Percentiles rank a stretch among this genome's conserved stretches.
These are phyloP conservation scores for Forbesichthys papilliferus DNA, from an alignment of 2,113 vertebrate genomes.

Conservation along the genomic window DNA sequence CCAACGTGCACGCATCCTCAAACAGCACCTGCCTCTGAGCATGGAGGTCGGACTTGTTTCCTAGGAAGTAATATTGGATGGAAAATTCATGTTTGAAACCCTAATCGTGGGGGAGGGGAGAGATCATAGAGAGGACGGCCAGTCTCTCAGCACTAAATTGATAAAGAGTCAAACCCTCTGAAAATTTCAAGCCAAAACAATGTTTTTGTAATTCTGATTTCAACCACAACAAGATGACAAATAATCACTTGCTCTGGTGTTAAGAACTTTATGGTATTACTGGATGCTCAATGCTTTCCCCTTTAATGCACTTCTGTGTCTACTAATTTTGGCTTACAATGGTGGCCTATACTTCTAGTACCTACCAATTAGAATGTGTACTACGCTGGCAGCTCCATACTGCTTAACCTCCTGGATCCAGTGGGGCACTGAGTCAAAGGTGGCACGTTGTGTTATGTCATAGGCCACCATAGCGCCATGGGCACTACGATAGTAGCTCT, in stretches of 20 bases:
- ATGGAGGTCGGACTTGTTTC: slow-evolving; percentile 88
- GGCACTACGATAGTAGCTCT: slow-evolving; percentile 97
- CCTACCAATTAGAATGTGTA: slow-evolving; percentile 92
- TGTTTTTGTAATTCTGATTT: no score
- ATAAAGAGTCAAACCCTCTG: no score
- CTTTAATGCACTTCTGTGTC: not conserved
- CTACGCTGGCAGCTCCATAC: slow-evolving; percentile 87
- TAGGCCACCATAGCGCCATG: slow-evolving; percentile 94
- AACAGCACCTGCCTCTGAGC: slow-evolving; percentile 86
- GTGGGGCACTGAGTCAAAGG: slow-evolving; percentile 88
- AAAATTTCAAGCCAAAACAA: no score
- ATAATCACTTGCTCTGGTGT: no score
- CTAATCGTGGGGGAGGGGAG: no score
- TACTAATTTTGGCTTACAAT: not conserved
- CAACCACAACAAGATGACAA: no score
- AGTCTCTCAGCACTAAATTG: no score
- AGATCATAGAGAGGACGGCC: no score
- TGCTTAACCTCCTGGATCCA: slow-evolving; percentile 93
- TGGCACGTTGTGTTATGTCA: slow-evolving; percentile 88
- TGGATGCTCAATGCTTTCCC: not conserved
- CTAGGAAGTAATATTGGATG: slow-evolving; percentile 58
- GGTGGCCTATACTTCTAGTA: not conserved
- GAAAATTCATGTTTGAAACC: not conserved
- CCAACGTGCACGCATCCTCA: slow-evolving; percentile 88
- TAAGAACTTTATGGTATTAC: not conserved